phyloP scores from a whole-genome alignment of 2,888 invertebrate species.

The Cephus spinipes region DNA sequence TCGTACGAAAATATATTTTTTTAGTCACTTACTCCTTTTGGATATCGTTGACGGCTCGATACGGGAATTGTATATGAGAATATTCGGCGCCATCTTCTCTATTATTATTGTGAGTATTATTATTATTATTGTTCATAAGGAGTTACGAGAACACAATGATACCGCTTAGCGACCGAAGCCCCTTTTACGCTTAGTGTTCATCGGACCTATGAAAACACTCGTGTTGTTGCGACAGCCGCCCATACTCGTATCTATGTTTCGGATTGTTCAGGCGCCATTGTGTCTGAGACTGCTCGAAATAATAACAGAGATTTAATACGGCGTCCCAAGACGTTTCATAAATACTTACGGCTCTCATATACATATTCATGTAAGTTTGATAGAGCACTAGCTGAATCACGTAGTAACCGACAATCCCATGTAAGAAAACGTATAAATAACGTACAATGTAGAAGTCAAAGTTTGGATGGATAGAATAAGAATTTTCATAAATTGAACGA shows the following conservation, averaged over 20 bases:
- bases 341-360: conserved; percentile 3
- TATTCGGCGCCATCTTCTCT: not conserved
- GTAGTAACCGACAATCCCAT: not conserved
- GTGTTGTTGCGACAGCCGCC: conserved; percentile 54
- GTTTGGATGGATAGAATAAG: no score
- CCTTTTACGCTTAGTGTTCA: conserved; percentile 37
- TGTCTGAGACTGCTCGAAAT: conserved; percentile 14
- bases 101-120: not conserved
- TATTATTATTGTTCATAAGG: conserved; percentile 30
- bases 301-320: not conserved
- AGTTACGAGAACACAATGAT: conserved; percentile 32
- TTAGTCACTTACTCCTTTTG: not conserved
- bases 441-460: not conserved
- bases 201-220: conserved; percentile 53
- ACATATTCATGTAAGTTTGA: conserved; percentile 9
- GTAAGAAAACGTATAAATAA: not conserved
- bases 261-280: conserved; percentile 31
- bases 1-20: not conserved
- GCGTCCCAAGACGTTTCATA: not conserved
- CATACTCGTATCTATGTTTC: conserved; percentile 45
- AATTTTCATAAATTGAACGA: no score
- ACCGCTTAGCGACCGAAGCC: conserved; percentile 32
- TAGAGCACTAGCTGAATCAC: not conserved
- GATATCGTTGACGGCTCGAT: not conserved
- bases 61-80: not conserved